Evolutionary conservation across 2,888 invertebrate genomes (phyloP).

Genomic region (Oscheius sp.): DNA sequence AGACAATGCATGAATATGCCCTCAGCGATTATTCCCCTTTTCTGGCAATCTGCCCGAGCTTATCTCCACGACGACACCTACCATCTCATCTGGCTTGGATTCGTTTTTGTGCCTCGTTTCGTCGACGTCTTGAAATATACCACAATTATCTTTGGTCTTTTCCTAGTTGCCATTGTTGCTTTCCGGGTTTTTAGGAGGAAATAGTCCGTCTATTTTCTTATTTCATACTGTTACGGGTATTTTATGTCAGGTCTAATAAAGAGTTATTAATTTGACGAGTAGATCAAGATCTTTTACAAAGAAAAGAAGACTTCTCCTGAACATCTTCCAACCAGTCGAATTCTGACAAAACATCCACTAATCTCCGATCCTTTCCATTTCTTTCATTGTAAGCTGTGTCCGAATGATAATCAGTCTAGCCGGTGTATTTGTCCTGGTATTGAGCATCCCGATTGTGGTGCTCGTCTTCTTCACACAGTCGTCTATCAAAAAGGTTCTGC

Average conservation of each 20-base stretch:
- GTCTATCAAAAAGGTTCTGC: not conserved
- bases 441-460: not conserved
- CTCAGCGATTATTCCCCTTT: slow-evolving; percentile 55
- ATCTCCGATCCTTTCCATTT: too few relatives aligned
- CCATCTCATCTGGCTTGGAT: slow-evolving; percentile 52
- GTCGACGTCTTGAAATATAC: slow-evolving; percentile 50
- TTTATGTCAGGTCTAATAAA: too few relatives aligned
- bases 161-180: slow-evolving; percentile 43
- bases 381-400: too few relatives aligned
- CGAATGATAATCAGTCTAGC: not conserved
- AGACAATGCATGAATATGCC: slow-evolving; percentile 60
- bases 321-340: too few relatives aligned
- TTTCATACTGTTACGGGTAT: too few relatives aligned
- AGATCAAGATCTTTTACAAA: too few relatives aligned
- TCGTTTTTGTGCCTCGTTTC: slow-evolving; percentile 54
- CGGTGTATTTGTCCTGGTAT: not conserved
- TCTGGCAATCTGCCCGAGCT: slow-evolving; percentile 59
- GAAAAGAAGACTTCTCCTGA: too few relatives aligned
- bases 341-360: too few relatives aligned
- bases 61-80: slow-evolving; percentile 46
- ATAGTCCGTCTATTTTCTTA: not conserved
- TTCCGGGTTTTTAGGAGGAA: slow-evolving; percentile 29
- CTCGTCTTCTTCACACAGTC: not conserved
- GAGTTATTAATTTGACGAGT: too few relatives aligned
- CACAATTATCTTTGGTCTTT: slow-evolving; percentile 43